phyloP scores from a whole-genome alignment of 2,888 invertebrate species.

The Stenodema calcarata region DNA sequence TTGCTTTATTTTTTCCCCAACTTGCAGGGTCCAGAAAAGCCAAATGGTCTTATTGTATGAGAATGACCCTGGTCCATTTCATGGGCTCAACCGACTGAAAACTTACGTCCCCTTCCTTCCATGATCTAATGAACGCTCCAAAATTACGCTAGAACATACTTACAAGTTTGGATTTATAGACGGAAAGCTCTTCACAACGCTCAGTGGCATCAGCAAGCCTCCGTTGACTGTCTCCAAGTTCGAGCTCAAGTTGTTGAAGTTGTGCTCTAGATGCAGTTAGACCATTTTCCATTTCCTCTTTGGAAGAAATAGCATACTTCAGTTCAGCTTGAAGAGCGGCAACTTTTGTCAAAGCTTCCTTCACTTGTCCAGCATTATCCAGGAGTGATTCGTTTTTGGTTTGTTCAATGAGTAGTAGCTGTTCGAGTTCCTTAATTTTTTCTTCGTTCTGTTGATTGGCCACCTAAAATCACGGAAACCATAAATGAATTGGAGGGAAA shows the following conservation, averaged over 20 bases:
- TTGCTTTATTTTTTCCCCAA: too few relatives aligned
- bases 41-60: too few relatives aligned
- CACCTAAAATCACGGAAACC: constrained; percentile 62
- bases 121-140: not conserved
- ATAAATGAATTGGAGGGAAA: too few relatives aligned
- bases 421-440: constrained; percentile 65
- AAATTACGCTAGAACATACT: not conserved
- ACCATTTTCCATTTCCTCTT: constrained; percentile 43
- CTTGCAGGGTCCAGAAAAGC: too few relatives aligned
- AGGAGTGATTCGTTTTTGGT: constrained; percentile 64
- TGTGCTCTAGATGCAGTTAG: constrained; percentile 2
- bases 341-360: constrained; percentile 73
- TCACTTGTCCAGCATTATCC: constrained; percentile 66
- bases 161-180: constrained; percentile 61
- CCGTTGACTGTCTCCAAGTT: constrained; percentile 42
- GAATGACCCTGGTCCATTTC: too few relatives aligned
- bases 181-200: constrained; percentile 53
- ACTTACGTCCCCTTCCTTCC: too few relatives aligned
- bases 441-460: constrained; percentile 63
- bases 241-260: constrained; percentile 48
- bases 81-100: too few relatives aligned
- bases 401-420: constrained; percentile 62
- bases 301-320: constrained; percentile 22
- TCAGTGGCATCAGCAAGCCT: constrained; percentile 45
- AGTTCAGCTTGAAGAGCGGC: constrained; percentile 62